phyloP scores from a whole-genome alignment of 2,888 invertebrate genomes.

The Sicus ferrugineus region DNA sequence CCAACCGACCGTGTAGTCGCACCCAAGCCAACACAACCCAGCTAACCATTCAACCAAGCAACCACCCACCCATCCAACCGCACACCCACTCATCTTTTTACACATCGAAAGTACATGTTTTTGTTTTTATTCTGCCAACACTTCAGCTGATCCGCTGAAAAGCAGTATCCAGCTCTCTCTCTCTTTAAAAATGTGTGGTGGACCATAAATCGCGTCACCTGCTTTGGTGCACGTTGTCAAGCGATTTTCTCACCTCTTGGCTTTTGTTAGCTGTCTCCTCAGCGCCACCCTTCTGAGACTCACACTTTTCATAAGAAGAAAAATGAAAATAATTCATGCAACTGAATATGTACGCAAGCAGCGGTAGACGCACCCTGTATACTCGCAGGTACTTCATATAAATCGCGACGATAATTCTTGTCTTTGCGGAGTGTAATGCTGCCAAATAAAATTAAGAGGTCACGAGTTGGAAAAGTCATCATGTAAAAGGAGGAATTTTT shows the following conservation, averaged over 20 bases:
- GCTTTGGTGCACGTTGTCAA: slow-evolving; percentile 25
- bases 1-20: no score
- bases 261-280: slow-evolving; percentile 24
- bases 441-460: slow-evolving; percentile 51
- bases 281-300: slow-evolving; percentile 14
- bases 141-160: neutral
- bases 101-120: slow-evolving; percentile 28
- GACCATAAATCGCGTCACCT: slow-evolving; percentile 30
- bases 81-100: neutral
- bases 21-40: no score
- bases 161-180: neutral
- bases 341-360: neutral
- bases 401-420: slow-evolving; percentile 46
- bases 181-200: neutral
- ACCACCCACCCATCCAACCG: neutral
- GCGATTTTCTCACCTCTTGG: slow-evolving; percentile 23
- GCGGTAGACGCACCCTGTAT: slow-evolving; percentile 38
- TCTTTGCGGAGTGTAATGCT: slow-evolving; percentile 52
- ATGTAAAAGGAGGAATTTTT: no score
- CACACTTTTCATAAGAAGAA: slow-evolving; percentile 33
- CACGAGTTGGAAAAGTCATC: slow-evolving; percentile 44
- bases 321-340: slow-evolving; percentile 5
- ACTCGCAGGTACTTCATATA: neutral
- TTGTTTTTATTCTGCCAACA: slow-evolving; percentile 35
- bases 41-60: neutral